Evolutionary conservation across 2,113 vertebrate species (phyloP), one percentile per base, ranked within the genome.

Genomic region (Pterocles burchelli): DNA sequence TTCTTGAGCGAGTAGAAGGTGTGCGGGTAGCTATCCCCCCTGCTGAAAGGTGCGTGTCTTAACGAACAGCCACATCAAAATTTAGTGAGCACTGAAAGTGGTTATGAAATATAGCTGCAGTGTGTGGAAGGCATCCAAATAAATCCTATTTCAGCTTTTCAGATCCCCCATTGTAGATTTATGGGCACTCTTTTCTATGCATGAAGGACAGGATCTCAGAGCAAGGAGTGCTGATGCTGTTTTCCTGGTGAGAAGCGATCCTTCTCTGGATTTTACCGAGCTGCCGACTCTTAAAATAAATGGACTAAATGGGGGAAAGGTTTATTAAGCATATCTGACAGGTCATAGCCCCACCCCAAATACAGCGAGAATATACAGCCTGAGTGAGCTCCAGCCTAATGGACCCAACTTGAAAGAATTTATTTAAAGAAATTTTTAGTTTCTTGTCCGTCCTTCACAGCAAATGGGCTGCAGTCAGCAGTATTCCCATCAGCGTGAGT

Each of bases 41-140:
- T 26, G 13, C 43, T 61, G 34, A 62, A 87, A 90, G 89, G 55
- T 38, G 62, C 88, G 71, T 82, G 58, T 78, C 84, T 93, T 90
- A 83, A 84, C 67, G 84, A 95, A 70, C 88, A 93, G 72, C 85
- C 52, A 7, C 76, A 75, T 93, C 88, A 89, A 85, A 88, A 92
- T 90, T 62, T 45, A 94, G 91, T 68, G 89, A 93, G 77, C 21
- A 9, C 75, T 89, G 62, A 72, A 94, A 95, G 73, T 80, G 90
- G 93, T 94, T 96, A 91, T 97, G 95, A 97, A 97, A 93, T 95
- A 77, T 20, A 88, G 58, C 88, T 90, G 94, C 93, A 93, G 79
- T 77, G 59, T 85, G 88, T 93, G 92, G 95, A 97, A 93, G 58
- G 87, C 95, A 96, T 97, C 92, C 96, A 96, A 83, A 96, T 93